Conservation (phyloP, 2,797 vertebrate genomes). For the Gymnopithys bicolor region DNA sequence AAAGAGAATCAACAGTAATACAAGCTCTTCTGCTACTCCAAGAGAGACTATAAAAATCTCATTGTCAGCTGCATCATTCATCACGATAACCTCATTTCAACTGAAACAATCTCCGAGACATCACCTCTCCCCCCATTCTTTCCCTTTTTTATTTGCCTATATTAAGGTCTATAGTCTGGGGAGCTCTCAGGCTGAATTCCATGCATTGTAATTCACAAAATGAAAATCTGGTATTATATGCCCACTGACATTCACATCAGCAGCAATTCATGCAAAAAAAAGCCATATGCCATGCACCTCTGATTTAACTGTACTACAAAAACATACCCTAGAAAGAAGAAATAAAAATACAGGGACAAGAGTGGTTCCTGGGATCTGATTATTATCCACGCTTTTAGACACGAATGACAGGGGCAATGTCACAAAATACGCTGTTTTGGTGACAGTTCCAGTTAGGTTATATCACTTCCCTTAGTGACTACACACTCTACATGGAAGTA, state of each 20-base stretch:
- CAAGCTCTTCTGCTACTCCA: background rate
- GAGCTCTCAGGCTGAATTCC: slow-evolving; percentile 65
- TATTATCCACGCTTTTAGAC: background rate
- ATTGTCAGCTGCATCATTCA: slow-evolving; percentile 60
- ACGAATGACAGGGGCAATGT: background rate
- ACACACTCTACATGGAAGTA: background rate
- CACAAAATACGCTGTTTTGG: background rate
- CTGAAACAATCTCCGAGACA: slow-evolving; percentile 42
- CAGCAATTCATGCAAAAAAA: slow-evolving; percentile 77
- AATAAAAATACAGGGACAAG: slow-evolving; percentile 28
- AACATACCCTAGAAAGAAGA: slow-evolving; percentile 42
- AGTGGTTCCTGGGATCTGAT: background rate
- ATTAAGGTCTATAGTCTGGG: slow-evolving; percentile 51
- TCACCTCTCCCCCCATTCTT: background rate
- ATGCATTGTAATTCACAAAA: slow-evolving; percentile 71
- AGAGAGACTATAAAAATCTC: slow-evolving; percentile 45
- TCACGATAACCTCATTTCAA: slow-evolving; percentile 57
- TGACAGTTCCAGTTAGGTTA: slow-evolving; percentile 9
- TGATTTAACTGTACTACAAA: slow-evolving; percentile 58
- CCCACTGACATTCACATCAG: slow-evolving; percentile 78
- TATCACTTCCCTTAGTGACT: background rate
- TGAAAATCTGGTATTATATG: slow-evolving; percentile 74
- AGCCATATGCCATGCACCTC: slow-evolving; percentile 73
- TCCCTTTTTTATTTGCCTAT: slow-evolving; percentile 44
- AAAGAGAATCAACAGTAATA: slow-evolving; percentile 29